Base-by-base conservation (phyloP, 2,888 invertebrate genomes). In the Copidosoma aretas region DNA sequence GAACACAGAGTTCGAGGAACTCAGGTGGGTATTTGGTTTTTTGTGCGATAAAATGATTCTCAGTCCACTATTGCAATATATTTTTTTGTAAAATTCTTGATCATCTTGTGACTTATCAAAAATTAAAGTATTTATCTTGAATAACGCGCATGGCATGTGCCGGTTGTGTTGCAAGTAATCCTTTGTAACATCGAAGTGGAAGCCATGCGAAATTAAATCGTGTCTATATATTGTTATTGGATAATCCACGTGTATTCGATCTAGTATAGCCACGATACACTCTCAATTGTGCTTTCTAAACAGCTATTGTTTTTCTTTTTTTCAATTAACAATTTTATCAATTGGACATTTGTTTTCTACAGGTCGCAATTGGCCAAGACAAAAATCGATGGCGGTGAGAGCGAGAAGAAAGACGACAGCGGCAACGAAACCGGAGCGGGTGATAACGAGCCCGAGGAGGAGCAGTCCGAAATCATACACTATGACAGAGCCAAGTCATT, bases 401-500 rank as follows among this genome's bases (percentile, higher is more conserved):
- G 80, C 71, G 93, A 94, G 78, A 94, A 94, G 85, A 94, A 94
- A 79, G 94, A 94, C 79, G 94, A 94, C 83, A 93, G 93, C 41
- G 94, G 94, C 62, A 94, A 94, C 81, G 95, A 95, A 82, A 94
- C 94, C 17, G 93, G 93, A 39, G 92, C 92, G 41, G 93, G 93
- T 1, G 93, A 93, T 79, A 89, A 90, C 17, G 94, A 93, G 80
- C 89, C 89, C 14, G 92, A 93, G 72, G 92, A 93, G 72, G 93
- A 93, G 73, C 93, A 93, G 22, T 86, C 87, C 17, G 88, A 89
- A 75, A 88, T 89, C 75, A 89, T 89, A 71, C 94, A 89, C 81
- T 99, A 99, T 82, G 96, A 98, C 85, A 98, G 97, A 87, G 89
- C 90, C 77, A 97, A 96, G 86, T 98, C 98, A 74, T 99, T 99